phyloP scores from a whole-genome alignment of 2,113 vertebrate species.

The Hippocampus mohnikei region DNA sequence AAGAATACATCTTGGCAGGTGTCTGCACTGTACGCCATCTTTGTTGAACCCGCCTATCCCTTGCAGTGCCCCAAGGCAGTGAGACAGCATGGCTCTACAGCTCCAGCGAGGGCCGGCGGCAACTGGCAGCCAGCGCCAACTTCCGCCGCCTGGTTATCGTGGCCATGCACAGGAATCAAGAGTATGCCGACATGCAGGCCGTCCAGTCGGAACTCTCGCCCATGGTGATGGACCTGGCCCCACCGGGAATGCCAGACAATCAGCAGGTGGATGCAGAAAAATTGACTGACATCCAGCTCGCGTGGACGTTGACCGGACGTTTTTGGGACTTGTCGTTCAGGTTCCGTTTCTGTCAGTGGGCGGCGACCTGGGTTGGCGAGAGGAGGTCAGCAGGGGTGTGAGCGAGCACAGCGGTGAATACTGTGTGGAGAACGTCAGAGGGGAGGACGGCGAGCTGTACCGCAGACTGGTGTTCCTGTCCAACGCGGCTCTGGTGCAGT shows the following conservation, averaged over 20 bases:
- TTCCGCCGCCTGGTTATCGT: constrained; percentile 83
- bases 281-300: not conserved
- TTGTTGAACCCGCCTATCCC: not conserved
- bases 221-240: constrained; percentile 94
- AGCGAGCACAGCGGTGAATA: constrained; percentile 88
- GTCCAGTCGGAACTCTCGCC: constrained; percentile 88
- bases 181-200: constrained; percentile 83
- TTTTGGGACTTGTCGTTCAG: constrained; percentile 54
- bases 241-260: constrained; percentile 78
- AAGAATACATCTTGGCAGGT: not conserved
- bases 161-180: constrained; percentile 89
- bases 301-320: not conserved
- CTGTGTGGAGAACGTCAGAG: constrained; percentile 87
- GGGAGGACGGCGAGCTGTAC: constrained; percentile 79
- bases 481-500: constrained; percentile 88
- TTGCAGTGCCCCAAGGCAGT: constrained; percentile 88
- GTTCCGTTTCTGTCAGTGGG: constrained; percentile 94
- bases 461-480: constrained; percentile 88
- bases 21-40: not conserved
- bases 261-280: constrained; percentile 79
- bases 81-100: constrained; percentile 95
- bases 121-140: constrained; percentile 82
- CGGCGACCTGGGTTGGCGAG: constrained; percentile 87
- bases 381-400: constrained; percentile 70
- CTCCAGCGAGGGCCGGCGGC: constrained; percentile 82